Conservation (phyloP, 23 tunicate species). For the Styela plicata region DNA sequence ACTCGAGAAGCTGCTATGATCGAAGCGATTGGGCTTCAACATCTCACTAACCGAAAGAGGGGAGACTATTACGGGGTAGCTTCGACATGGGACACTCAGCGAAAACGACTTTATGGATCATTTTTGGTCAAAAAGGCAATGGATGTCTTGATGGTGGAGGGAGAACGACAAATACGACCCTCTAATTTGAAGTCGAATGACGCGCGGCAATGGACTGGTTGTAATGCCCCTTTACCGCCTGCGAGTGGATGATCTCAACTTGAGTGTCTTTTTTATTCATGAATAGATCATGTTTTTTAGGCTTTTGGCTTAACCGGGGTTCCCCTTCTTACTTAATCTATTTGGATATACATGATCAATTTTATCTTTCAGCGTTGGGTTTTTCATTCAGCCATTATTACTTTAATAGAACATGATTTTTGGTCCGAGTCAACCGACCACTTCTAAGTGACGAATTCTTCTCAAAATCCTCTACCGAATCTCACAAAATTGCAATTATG, state of each 20-base stretch:
- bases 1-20: conserved; percentile 95
- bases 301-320: too few species aligned
- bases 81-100: conserved; percentile 40
- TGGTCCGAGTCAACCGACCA: too few species aligned
- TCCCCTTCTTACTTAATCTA: too few species aligned
- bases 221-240: neutral
- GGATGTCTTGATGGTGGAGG: conserved; percentile 75
- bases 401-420: too few species aligned
- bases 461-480: too few species aligned
- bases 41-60: conserved; percentile 61
- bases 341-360: too few species aligned
- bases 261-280: too few species aligned
- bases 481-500: too few species aligned
- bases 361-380: too few species aligned
- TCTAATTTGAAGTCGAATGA: conserved; percentile 16
- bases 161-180: conserved; percentile 79
- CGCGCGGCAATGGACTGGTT: neutral
- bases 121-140: conserved; percentile 55
- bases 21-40: conserved; percentile 76
- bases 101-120: conserved; percentile 61
- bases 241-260: neutral
- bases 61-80: conserved; percentile 79
- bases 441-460: too few species aligned
- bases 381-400: too few species aligned
- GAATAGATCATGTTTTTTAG: too few species aligned